Evolutionary conservation across 2,113 vertebrate genomes (phyloP).

Genomic region (Chamaea fasciata): DNA sequence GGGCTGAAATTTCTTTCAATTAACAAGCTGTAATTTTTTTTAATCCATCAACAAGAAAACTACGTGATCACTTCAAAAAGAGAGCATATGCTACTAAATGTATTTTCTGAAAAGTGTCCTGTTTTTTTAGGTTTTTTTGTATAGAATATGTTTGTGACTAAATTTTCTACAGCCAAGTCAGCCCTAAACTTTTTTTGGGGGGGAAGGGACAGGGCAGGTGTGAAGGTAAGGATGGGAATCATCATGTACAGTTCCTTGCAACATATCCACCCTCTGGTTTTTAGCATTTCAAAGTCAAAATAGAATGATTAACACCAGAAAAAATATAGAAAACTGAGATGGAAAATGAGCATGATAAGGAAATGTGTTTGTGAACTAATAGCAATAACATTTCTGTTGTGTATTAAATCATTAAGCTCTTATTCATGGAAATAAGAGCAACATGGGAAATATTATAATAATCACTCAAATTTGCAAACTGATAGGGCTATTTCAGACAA

Average conservation of each 20-base stretch:
- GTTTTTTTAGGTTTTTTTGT: neutral
- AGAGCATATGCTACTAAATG: neutral
- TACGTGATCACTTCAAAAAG: neutral
- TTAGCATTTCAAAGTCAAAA: neutral
- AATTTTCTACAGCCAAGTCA: neutral
- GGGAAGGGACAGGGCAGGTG: neutral
- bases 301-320: neutral
- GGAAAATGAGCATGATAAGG: neutral
- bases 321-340: neutral
- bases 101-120: neutral
- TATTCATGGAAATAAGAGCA: neutral
- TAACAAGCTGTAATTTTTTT: neutral
- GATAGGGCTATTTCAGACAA: neutral
- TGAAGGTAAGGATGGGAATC: neutral
- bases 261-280: neutral
- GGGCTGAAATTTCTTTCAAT: neutral
- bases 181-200: neutral
- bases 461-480: neutral
- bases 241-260: neutral
- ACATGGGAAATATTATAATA: neutral
- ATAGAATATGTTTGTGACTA: neutral
- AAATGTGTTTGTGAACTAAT: neutral
- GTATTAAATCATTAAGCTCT: neutral
- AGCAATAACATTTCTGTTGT: neutral
- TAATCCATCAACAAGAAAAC: neutral